Evolutionary conservation across 2,888 invertebrate genomes (phyloP).

Genomic region (Azorinus chamasolen): DNA sequence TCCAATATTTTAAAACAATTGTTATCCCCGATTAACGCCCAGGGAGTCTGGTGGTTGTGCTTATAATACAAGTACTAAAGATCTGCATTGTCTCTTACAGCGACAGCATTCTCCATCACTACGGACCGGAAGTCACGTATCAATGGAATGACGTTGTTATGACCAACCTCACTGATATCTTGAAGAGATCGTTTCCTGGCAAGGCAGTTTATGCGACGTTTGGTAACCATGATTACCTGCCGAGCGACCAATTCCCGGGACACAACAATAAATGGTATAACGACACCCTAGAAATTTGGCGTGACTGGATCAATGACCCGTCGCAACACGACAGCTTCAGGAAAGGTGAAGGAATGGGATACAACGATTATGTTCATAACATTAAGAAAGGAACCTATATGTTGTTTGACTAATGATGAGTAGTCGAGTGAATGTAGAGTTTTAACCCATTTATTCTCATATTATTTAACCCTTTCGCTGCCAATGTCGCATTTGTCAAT

Average conservation of each 20-base stretch:
- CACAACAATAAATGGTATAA: slow-evolving; percentile 87
- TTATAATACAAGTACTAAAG: no score
- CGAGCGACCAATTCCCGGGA: slow-evolving; percentile 87
- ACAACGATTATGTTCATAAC: no score
- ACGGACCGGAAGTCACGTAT: slow-evolving; percentile 90
- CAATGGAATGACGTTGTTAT: slow-evolving; percentile 91
- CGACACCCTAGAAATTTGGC: slow-evolving; percentile 89
- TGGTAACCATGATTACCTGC: slow-evolving; percentile 93
- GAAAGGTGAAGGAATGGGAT: slow-evolving; percentile 92
- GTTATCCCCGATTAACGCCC: no score
- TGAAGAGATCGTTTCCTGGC: slow-evolving; percentile 87
- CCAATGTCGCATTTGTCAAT: no score
- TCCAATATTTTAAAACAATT: no score
- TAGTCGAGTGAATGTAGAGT: no score
- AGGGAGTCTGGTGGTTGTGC: no score
- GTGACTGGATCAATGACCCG: slow-evolving; percentile 91
- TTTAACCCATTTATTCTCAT: no score
- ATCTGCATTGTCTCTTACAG: no score
- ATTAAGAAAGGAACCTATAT: no score
- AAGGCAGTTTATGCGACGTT: slow-evolving; percentile 95
- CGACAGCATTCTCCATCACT: slow-evolving; percentile 93
- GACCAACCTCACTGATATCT: slow-evolving; percentile 91
- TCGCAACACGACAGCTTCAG: slow-evolving; percentile 94
- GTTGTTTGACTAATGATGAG: no score
- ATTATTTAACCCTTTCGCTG: no score